These are phyloP conservation scores for Channallabes apus DNA, from an alignment of 2,797 vertebrate genomes.

Conservation along the genomic window DNA sequence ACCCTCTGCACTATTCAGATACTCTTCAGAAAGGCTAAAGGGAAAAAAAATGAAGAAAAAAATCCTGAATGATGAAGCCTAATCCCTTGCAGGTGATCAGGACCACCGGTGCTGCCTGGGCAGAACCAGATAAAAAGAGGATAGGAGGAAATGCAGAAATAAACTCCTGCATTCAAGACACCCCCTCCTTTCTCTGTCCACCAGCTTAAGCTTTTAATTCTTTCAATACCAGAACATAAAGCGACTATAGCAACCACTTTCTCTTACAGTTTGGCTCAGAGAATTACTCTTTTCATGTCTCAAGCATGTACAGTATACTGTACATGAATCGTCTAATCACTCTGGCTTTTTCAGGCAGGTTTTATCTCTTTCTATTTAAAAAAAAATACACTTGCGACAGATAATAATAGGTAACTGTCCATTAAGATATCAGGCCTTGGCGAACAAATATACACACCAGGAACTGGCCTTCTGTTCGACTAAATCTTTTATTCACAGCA, in stretches of 20 bases:
- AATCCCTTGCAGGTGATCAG: conserved; percentile 59
- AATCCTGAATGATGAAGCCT: not conserved
- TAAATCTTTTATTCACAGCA: not conserved
- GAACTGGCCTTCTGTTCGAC: not conserved
- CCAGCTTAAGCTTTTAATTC: conserved; percentile 41
- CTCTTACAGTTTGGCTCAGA: conserved; percentile 2
- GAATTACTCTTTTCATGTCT: conserved; percentile 10
- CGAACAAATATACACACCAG: not conserved
- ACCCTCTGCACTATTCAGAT: conserved; percentile 61
- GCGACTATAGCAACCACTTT: not conserved
- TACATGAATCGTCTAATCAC: not conserved
- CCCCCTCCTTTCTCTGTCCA: not conserved
- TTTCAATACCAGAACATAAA: conserved; percentile 36
- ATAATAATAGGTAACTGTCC: not conserved
- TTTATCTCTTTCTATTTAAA: conserved; percentile 1
- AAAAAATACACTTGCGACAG: not conserved
- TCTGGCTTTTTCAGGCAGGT: not conserved
- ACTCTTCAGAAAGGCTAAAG: conserved; percentile 58
- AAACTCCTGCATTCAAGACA: not conserved
- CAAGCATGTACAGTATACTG: not conserved
- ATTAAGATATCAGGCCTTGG: not conserved
- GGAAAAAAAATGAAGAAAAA: not conserved
- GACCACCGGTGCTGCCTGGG: conserved; percentile 51
- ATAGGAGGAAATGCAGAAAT: not conserved
- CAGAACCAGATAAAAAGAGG: not conserved